These are phyloP conservation scores for Drosophila melanogaster DNA, from an alignment of 1,140 invertebrate genomes.

Conservation along the genomic window DNA sequence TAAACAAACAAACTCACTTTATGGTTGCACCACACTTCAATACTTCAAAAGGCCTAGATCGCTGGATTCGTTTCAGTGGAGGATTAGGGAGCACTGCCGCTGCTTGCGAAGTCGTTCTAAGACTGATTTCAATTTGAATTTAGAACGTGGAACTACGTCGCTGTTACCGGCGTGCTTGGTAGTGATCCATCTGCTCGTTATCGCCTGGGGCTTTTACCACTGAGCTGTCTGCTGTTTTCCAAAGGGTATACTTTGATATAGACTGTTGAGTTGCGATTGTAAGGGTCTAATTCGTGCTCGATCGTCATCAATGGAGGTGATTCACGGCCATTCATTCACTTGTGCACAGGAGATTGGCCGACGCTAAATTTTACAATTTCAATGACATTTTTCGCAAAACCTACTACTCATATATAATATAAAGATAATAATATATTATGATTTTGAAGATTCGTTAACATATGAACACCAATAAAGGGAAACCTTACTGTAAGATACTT, in stretches of 20 bases:
- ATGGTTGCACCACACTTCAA: conserved; percentile 3
- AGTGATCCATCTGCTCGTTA: conserved; percentile 57
- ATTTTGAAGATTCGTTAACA: no score
- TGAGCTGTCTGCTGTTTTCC: conserved; percentile 26
- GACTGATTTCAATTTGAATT: conserved; percentile 47
- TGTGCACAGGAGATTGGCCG: neutral
- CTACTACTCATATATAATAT: neutral
- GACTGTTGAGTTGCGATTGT: conserved; percentile 8
- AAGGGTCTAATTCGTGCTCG: conserved; percentile 39
- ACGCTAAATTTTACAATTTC: neutral
- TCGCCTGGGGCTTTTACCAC: conserved; percentile 20
- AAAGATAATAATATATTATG: no score
- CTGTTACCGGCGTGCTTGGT: conserved; percentile 17
- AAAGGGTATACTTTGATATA: neutral
- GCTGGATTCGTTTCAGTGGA: neutral
- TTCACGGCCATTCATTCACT: conserved; percentile 8
- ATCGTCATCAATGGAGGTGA: conserved; percentile 36
- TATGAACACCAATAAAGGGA: no score
- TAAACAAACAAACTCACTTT: conserved; percentile 3
- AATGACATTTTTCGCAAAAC: conserved; percentile 3
- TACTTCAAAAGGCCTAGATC: neutral
- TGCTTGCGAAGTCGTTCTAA: conserved; percentile 29
- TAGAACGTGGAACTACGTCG: conserved; percentile 23
- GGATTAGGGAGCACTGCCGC: conserved; percentile 2
- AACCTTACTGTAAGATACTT: no score